Conservation (phyloP, 1,140 invertebrate genomes). For the Drosophila leontia region DNA sequence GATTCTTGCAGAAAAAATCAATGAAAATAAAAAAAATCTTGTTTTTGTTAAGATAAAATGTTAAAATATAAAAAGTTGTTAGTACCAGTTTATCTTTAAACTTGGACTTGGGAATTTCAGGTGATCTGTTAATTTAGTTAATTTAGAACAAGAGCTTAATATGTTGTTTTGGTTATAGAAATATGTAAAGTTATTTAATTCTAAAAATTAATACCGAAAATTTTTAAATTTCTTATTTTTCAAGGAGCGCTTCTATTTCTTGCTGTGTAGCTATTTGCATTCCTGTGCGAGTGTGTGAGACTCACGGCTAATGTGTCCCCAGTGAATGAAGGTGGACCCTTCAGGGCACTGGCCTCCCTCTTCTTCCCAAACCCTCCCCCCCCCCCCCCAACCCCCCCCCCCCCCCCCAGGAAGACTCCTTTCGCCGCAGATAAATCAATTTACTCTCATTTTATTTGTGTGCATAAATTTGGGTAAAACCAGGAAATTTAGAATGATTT, state of each 20-base stretch:
- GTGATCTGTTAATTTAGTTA: neutral
- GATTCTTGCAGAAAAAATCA: too few species aligned
- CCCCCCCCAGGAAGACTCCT: constrained; percentile 14
- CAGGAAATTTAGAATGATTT: constrained; percentile 67
- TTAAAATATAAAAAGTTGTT: neutral
- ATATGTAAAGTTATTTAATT: neutral
- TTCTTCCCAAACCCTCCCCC: neutral
- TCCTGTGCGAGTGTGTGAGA: constrained; percentile 40
- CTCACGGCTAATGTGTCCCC: constrained; percentile 77
- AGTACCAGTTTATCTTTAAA: neutral
- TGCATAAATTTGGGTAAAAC: constrained; percentile 71
- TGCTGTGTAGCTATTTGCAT: constrained; percentile 61
- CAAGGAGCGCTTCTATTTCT: neutral
- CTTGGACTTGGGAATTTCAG: neutral
- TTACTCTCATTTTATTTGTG: constrained; percentile 81
- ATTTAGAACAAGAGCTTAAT: too few species aligned
- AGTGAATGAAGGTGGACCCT: constrained; percentile 67
- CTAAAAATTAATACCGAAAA: too few species aligned
- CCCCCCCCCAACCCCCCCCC: neutral
- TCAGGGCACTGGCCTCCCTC: constrained; percentile 15
- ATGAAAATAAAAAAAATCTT: too few species aligned
- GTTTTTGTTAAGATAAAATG: too few species aligned
- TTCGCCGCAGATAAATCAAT: constrained; percentile 77
- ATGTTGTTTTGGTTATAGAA: neutral
- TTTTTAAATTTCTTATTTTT: neutral